Base-by-base conservation (phyloP, 2,888 invertebrate genomes). In the Xylota segnis region DNA sequence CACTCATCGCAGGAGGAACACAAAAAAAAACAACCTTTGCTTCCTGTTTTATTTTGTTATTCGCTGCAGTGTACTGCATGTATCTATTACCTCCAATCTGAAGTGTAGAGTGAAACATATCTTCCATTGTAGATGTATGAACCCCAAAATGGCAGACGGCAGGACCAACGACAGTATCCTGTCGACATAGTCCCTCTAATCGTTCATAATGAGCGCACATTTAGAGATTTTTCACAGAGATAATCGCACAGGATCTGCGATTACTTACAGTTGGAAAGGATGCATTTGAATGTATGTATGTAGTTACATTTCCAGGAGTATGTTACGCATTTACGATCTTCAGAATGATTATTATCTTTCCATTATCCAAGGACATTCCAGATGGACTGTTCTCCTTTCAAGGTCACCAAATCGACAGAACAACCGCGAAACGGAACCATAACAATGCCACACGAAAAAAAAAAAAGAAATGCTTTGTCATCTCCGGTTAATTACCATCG, bases 201-300 rank as follows among this genome's bases (percentile, higher is more conserved):
- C 40, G 76, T 10, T 68, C 37, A 70, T 82, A 82, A 82, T 82
- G 82, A 82, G 76, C 74, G 29, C 63, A 70, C 68, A 68, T 37
- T 52, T 52, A 6, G 12, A 52, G 27, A 59, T 59, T 43, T 12
- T 29, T 3, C n/a, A n/a, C n/a, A 37, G n/a, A 43, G 59, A 59
- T 40, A 23, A 59, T 59, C 18, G 5, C 37, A 23, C 23, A 61
- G 9, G 54, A 32, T 32, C 4, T 43, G 37, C 37, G 9, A 9
- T 37, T 9, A 37, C 10, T 0, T 10, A 37, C 7, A 10, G 12
- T 37, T 3, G 6, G 10, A 37, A 37, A 37, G 37, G 9, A 37
- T n/a, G 23, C 3, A 23, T 23, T 2, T 23, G 37, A 32, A 6
- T 32, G 7, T 32, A 32, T 32, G 32, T 3, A 32, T 23, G 23